These are phyloP conservation scores for Elysia chlorotica DNA, from an alignment of 1,140 invertebrate species.

Conservation along the genomic window DNA sequence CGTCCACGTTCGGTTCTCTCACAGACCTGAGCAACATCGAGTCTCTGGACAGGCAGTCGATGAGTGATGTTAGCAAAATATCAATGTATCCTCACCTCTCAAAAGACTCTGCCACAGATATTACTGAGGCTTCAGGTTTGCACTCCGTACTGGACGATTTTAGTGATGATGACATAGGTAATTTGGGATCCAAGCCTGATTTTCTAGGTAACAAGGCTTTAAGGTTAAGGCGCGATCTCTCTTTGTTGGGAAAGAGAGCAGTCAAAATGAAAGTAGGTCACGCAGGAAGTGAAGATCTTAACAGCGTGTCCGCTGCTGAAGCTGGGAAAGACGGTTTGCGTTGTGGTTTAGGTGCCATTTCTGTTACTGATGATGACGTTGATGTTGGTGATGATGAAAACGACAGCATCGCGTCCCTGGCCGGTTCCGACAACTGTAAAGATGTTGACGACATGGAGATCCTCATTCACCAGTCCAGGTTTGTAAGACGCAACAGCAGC, in stretches of 20 bases:
- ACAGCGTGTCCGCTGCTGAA: background rate
- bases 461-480: background rate
- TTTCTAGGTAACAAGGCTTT: no score
- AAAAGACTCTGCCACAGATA: no score
- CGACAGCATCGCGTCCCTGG: constrained; percentile 2
- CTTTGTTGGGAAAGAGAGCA: background rate
- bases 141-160: background rate
- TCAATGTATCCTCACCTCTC: background rate
- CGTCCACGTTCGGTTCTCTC: no score
- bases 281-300: background rate
- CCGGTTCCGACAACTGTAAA: background rate
- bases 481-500: background rate
- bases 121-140: no score
- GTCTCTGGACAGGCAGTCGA: background rate
- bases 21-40: background rate
- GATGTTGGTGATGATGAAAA: no score
- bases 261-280: background rate
- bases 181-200: background rate
- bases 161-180: background rate
- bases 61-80: background rate
- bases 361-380: no score
- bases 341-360: no score
- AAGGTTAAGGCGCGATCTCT: no score
- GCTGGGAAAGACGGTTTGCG: background rate
- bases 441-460: constrained; percentile 4